Base-by-base conservation (phyloP, 2,888 invertebrate species). In the Pristionchus exspectatus region DNA sequence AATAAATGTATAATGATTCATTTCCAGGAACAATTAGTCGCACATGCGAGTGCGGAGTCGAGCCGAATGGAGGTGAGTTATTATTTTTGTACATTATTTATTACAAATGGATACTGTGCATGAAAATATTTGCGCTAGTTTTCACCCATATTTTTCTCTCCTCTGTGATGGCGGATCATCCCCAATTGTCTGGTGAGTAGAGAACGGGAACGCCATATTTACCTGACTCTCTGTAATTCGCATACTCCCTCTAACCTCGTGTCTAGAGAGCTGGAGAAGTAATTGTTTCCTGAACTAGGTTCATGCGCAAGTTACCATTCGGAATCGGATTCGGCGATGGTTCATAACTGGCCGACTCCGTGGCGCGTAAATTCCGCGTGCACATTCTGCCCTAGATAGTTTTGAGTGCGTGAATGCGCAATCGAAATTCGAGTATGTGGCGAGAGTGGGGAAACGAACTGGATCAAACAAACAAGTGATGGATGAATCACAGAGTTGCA, bases 41-140 rank as follows among this genome's bases (percentile, higher is more conserved):
- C n/a, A 87, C 44, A 3, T 87, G 87, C 87, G 87, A 87, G 69
- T 87, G 87, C 27, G 87, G 87, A 12, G 87, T 69, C 27, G 69
- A 87, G 30, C 66, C 66, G 10, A 69, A 69, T 30, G 87, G 87
- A 69, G 87, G 87, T 87, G 16, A 21, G 56, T 30, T 18, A 30
- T 69, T 66, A n/a, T 69, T 5, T 59, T 86, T 38, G 10, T 12
- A 27, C 24, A 9, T 83, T 12, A 54, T 54, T 83, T 1, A 83
- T 54, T 83, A 54, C 10, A 16, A 50, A 83, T 83, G 21, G 38
- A 50, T 27, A 54, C 9, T 21, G 44, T 50, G 33, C 16, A 1
- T 4, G 33, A 38, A 0, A 33, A n/a, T 83, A 4, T 83, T n/a
- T 50, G 27, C 83, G 56, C 10, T 54, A 54, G 56, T 3, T 50